Conservation (phyloP, 2,888 invertebrate genomes). For the Troglohyphantes excavatus region DNA sequence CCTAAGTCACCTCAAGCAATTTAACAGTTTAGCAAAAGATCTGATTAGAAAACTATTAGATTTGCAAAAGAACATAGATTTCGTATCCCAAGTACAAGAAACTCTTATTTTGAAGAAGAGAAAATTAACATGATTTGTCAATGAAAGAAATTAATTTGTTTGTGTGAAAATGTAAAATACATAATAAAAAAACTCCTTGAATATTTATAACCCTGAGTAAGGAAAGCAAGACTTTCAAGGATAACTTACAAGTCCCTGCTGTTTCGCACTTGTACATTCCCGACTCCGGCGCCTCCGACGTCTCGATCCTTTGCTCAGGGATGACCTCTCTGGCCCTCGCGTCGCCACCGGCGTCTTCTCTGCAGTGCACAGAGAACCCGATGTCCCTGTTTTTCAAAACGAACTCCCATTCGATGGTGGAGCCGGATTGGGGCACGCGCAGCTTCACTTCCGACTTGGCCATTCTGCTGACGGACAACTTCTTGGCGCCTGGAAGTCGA, state of each 20-base stretch:
- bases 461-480: not conserved
- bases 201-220: too few relatives aligned
- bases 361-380: not conserved
- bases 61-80: too few relatives aligned
- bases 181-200: too few relatives aligned
- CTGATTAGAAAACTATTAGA: too few relatives aligned
- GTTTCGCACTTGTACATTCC: conserved; percentile 7
- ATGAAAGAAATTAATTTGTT: too few relatives aligned
- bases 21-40: too few relatives aligned
- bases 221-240: too few relatives aligned
- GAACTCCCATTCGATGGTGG: conserved; percentile 11
- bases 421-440: not conserved
- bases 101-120: too few relatives aligned
- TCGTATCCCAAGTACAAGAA: too few relatives aligned
- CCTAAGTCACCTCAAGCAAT: too few relatives aligned
- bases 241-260: conserved; percentile 24
- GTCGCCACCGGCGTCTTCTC: not conserved
- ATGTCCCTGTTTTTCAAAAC: conserved; percentile 16
- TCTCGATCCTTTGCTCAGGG: conserved; percentile 6
- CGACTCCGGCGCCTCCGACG: not conserved
- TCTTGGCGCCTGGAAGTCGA: not conserved
- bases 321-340: not conserved
- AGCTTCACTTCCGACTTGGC: not conserved
- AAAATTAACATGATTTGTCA: too few relatives aligned
- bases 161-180: too few relatives aligned